These are phyloP conservation scores for Eucidaris tribuloides DNA, from an alignment of 35 echinoderm and acorn worm genomes.

Conservation along the genomic window DNA sequence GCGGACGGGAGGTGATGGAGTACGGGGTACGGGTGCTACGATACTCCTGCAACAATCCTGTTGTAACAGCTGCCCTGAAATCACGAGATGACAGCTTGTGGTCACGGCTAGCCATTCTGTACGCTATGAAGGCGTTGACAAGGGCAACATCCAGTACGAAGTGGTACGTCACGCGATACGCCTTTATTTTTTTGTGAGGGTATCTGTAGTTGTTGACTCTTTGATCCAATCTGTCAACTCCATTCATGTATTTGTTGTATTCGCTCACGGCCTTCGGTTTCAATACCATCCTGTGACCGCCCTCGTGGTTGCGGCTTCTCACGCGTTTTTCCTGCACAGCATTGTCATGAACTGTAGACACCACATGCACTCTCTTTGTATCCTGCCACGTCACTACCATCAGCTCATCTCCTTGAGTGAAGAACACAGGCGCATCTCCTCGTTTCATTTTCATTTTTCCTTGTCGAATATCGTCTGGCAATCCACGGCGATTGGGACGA, in stretches of 20 bases:
- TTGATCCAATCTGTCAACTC: constrained; percentile 10
- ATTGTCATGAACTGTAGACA: neutral
- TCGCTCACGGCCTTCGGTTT: neutral
- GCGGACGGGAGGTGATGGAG: too few relatives aligned
- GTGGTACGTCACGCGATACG: constrained; percentile 13
- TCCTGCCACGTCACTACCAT: neutral
- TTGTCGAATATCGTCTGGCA: neutral
- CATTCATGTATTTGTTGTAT: neutral
- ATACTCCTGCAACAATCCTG: neutral
- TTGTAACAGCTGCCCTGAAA: neutral
- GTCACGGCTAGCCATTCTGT: neutral
- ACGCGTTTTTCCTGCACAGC: neutral
- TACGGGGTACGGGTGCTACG: neutral
- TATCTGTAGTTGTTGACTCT: neutral
- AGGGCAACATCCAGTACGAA: neutral
- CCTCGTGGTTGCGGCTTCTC: neutral
- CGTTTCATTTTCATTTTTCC: neutral
- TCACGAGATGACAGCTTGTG: neutral
- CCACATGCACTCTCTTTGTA: neutral
- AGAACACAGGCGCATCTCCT: neutral
- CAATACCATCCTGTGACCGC: neutral
- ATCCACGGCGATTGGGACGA: neutral
- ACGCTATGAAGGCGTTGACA: constrained; percentile 7
- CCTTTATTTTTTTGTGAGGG: neutral
- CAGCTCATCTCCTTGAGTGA: neutral